These are phyloP conservation scores for Agrilus planipennis DNA, from an alignment of 1,140 invertebrate species.

Conservation along the genomic window DNA sequence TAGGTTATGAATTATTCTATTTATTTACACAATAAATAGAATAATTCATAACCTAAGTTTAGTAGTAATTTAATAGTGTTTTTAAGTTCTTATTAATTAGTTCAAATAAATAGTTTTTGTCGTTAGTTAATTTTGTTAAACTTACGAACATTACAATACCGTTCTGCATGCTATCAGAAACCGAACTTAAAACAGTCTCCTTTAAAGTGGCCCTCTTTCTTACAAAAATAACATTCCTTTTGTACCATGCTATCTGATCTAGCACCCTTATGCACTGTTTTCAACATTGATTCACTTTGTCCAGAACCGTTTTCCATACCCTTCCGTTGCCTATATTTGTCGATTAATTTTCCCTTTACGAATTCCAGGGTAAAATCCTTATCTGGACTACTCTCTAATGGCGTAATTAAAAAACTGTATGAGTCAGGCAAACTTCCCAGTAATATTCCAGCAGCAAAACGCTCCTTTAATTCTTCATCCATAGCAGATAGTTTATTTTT, in stretches of 20 bases:
- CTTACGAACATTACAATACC: too few relatives aligned
- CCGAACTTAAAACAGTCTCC: neutral
- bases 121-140: too few relatives aligned
- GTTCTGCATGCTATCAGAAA: too few relatives aligned
- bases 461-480: neutral
- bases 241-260: neutral
- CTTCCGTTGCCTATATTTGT: neutral
- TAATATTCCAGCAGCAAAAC: neutral
- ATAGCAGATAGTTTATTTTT: neutral
- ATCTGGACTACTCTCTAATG: neutral
- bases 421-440: neutral
- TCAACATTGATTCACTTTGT: neutral
- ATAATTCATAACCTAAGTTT: too few relatives aligned
- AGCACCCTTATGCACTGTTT: neutral
- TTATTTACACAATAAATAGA: too few relatives aligned
- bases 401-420: neutral
- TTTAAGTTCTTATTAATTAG: too few relatives aligned
- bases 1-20: too few relatives aligned
- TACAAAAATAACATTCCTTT: neutral
- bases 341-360: neutral
- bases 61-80: too few relatives aligned
- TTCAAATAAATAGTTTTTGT: too few relatives aligned
- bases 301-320: too few relatives aligned
- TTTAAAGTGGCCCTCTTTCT: neutral
- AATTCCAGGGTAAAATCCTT: neutral